These are phyloP conservation scores for Andrena trimmerana DNA, from an alignment of 2,888 invertebrate species.

Conservation along the genomic window DNA sequence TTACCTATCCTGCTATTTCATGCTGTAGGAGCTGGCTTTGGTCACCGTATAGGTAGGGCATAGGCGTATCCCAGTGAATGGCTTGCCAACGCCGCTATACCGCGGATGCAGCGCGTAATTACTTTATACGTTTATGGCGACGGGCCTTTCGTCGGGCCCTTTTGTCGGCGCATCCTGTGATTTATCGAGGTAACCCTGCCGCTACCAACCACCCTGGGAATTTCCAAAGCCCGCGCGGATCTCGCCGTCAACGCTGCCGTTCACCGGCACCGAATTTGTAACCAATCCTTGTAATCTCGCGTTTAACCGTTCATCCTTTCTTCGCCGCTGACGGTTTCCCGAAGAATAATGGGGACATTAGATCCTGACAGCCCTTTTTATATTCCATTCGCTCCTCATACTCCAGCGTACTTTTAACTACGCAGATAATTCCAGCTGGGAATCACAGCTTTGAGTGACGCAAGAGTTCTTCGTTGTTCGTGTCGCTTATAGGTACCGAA, in stretches of 20 bases:
- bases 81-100: slow-evolving; percentile 62
- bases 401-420: no score
- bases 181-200: slow-evolving; percentile 68
- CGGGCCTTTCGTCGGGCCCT: slow-evolving; percentile 75
- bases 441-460: no score
- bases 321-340: slow-evolving; percentile 9
- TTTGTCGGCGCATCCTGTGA: slow-evolving; percentile 74
- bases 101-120: slow-evolving; percentile 75
- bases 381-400: not conserved
- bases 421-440: no score
- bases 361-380: not conserved
- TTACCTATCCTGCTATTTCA: slow-evolving; percentile 56
- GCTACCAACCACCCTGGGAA: slow-evolving; percentile 61
- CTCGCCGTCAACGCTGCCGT: slow-evolving; percentile 54
- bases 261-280: slow-evolving; percentile 65
- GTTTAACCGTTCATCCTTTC: slow-evolving; percentile 32
- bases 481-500: no score
- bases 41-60: slow-evolving; percentile 36
- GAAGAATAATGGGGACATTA: not conserved
- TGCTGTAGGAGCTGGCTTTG: slow-evolving; percentile 41
- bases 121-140: slow-evolving; percentile 79
- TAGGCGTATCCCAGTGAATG: slow-evolving; percentile 71
- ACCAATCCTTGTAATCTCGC: slow-evolving; percentile 58
- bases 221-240: slow-evolving; percentile 66
- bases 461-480: no score